Conservation (phyloP, 1,140 invertebrate genomes). For the Cherax quadricarinatus region DNA sequence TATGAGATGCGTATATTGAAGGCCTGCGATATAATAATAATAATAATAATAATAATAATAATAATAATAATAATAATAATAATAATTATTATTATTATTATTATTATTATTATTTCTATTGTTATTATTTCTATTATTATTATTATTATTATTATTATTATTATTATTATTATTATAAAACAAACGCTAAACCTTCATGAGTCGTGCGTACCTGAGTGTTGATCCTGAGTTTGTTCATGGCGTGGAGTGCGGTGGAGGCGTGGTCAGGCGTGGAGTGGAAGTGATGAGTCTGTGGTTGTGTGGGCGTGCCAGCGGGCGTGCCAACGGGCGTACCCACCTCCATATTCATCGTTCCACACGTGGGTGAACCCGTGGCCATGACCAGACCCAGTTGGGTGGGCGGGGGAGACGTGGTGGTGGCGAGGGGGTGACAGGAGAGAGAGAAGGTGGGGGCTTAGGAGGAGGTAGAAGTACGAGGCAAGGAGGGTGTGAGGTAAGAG, state of each 20-base stretch:
- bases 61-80: too few species aligned
- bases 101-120: too few species aligned
- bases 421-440: neutral
- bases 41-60: too few species aligned
- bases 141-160: too few species aligned
- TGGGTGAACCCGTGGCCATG: neutral
- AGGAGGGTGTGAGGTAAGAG: neutral
- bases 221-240: constrained; percentile 58
- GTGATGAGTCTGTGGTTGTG: constrained; percentile 55
- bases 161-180: too few species aligned
- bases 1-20: too few species aligned
- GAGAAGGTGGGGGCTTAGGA: neutral
- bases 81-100: too few species aligned
- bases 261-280: constrained; percentile 63
- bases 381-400: too few species aligned
- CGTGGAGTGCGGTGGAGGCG: constrained; percentile 49
- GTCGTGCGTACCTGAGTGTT: constrained; percentile 44
- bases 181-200: too few species aligned
- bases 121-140: too few species aligned
- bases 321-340: constrained; percentile 40
- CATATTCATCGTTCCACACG: neutral
- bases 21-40: too few species aligned
- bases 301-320: constrained; percentile 38
- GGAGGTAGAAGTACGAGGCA: too few species aligned
- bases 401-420: neutral